Evolutionary conservation across 2,888 invertebrate genomes (phyloP), one percentile per base, ranked within the genome.

Genomic region (Hydroisotoma schaefferi): DNA sequence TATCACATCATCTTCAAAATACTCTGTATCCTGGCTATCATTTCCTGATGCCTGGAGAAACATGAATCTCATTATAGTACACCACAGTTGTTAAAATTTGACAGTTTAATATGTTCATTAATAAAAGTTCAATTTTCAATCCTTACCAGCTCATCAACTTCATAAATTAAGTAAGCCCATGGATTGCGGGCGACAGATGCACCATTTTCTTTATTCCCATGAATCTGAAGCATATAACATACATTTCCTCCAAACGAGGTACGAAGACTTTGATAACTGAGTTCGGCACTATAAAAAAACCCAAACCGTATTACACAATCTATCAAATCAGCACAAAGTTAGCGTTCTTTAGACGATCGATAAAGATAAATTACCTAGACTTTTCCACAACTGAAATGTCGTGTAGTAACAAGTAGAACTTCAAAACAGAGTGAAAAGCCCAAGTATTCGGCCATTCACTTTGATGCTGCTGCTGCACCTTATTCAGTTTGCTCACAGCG

Each of bases 371-470:
- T 25, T 55, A 58, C 55, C 61, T 61, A 33, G 57, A 59, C 81
- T 38, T 87, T 85, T 75, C 88, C 90, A 23, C 37, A 29, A 54
- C 8, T 27, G 10, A 1, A 46, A 33, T 85, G 79, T 94, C 97
- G 79, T 95, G 92, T 55, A 97, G 75, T 51, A 98, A 82, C 53
- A 97, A 85, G 78, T 92, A 94, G 76, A 90, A 91, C 75, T 90
- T 88, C 40, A 94, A 81, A 26, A 91, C 85, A 75, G 89, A 87
- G 28, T 84, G 83, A 65, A 82, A 78, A 55, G 75, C 73, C 75
- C 75, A 75, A 28, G 74, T 90, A 26, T 69, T 67, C 8, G 90
- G 90, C 69, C 89, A 78, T 78, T 88, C 88, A 66, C 87, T 87
- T 47, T 88, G 87, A 70, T 88, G 87, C 73, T 91, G 83, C 70